Evolutionary conservation across 2,888 invertebrate genomes (phyloP).

Genomic region (Argyresthia goedartella): DNA sequence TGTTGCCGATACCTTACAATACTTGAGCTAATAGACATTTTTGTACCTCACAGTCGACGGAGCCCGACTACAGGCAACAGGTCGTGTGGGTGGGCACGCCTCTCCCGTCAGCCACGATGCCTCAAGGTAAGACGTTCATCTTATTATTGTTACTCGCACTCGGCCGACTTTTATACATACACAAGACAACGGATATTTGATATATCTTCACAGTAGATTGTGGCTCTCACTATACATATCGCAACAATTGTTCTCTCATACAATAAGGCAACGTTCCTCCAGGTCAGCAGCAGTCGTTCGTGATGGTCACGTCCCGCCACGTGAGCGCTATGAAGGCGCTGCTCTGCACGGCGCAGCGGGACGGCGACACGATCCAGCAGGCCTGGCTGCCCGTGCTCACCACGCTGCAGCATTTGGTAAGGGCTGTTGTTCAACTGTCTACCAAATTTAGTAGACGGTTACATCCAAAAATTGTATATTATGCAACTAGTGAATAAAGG

Average conservation of each 20-base stretch:
- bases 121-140: slow-evolving; percentile 64
- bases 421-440: too few relatives aligned
- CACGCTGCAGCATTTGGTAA: slow-evolving; percentile 88
- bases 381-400: slow-evolving; percentile 97
- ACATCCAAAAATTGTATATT: too few relatives aligned
- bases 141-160: too few relatives aligned
- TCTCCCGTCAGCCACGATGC: slow-evolving; percentile 85
- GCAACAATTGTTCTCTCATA: too few relatives aligned
- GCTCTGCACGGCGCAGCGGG: slow-evolving; percentile 89
- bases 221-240: too few relatives aligned
- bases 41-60: slow-evolving; percentile 70
- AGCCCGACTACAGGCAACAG: slow-evolving; percentile 89
- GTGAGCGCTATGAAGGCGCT: slow-evolving; percentile 96
- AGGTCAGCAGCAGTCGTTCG: slow-evolving; percentile 83
- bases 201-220: too few relatives aligned
- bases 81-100: slow-evolving; percentile 98
- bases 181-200: too few relatives aligned
- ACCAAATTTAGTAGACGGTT: too few relatives aligned
- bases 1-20: too few relatives aligned
- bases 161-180: too few relatives aligned
- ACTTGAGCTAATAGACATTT: too few relatives aligned
- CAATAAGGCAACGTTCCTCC: slow-evolving; percentile 10
- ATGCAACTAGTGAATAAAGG: too few relatives aligned
- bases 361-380: slow-evolving; percentile 91
- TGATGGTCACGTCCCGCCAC: slow-evolving; percentile 98